Base-by-base conservation (phyloP, 2,888 invertebrate species). In the Synergus gifuensis region DNA sequence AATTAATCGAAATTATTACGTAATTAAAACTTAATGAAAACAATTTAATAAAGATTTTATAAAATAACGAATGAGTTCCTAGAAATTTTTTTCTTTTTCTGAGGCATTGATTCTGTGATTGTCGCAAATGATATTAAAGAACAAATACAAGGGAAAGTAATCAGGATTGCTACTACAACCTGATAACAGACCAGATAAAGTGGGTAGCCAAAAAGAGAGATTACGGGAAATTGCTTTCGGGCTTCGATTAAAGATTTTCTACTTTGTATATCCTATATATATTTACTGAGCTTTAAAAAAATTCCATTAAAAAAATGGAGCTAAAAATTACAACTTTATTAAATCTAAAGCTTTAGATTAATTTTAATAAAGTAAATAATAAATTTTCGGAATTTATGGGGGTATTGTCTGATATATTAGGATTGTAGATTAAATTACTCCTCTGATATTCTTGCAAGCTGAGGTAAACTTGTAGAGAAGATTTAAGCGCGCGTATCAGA, bases 401-500 rank as follows among this genome's bases (percentile, higher is more conserved):
- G 42, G n/a, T 40, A 1, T 42, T 64, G 12, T 42, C 12, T 44
- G 18, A 18, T 28, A 28, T 28, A 28, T 44, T 67, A 67, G n/a
- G 12, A 18, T 44, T n/a, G 5, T 2, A 22, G 42, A 67, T 22
- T 44, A 67, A 44, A 22, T 44, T 44, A 67, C 22, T 2, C 14
- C 22, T 14, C 12, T 18, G 67, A 67, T 42, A 44, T 44, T 67
- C 18, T 67, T 12, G 67, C 9, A 5, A 44, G 42, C 67, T 67
- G 22, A 18, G 44, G 2, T 42, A 22, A 66, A 66, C 66, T 66
- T 4, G 11, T 66, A 42, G 40, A n/a, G 42, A 42, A n/a, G 18
- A 44, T 44, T 66, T 66, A n/a, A 66, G 18, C 9, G n/a, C 18
- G 11, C n/a, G 66, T 66, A 66, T 66, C 42, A 66, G 18, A 63